Evolutionary conservation across 2,113 vertebrate genomes (phyloP).

Genomic region (Mus spicilegus): DNA sequence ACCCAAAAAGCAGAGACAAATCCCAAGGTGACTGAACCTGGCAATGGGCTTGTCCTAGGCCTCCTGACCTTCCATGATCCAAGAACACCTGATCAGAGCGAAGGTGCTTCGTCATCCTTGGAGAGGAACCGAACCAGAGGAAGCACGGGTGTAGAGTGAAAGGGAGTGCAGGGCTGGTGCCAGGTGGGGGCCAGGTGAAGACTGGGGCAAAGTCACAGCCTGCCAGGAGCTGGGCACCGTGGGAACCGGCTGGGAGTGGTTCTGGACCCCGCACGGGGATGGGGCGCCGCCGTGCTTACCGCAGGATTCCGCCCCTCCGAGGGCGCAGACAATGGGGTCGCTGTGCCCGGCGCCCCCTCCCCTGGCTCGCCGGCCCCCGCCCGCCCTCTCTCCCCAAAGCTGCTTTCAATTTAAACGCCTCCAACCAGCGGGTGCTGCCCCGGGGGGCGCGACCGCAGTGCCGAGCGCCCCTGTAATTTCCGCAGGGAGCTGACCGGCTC

Average conservation of each 20-base stretch:
- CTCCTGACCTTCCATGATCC: background rate
- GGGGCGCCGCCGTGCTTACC: slow-evolving; percentile 70
- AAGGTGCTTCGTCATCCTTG: background rate
- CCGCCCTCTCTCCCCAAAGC: slow-evolving; percentile 79
- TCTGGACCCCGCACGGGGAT: slow-evolving; percentile 8
- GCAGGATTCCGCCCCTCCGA: slow-evolving; percentile 61
- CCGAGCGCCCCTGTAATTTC: slow-evolving; percentile 84
- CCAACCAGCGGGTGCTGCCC: slow-evolving; percentile 81
- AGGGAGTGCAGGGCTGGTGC: background rate
- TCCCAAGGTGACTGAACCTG: background rate
- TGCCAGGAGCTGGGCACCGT: slow-evolving; percentile 29
- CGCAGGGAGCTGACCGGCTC: slow-evolving; percentile 82
- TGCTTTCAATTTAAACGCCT: slow-evolving; percentile 85
- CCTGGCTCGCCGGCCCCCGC: slow-evolving; percentile 29
- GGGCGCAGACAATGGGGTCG: slow-evolving; percentile 78
- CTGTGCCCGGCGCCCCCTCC: slow-evolving; percentile 76
- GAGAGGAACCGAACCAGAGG: slow-evolving; percentile 47
- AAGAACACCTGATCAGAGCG: background rate
- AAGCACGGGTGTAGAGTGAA: background rate
- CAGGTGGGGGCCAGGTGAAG: background rate
- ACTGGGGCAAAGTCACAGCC: background rate
- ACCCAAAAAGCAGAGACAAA: background rate
- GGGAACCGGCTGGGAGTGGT: slow-evolving; percentile 40
- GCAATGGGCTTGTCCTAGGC: background rate
- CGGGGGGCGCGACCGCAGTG: slow-evolving; percentile 81